Base-by-base conservation (phyloP, 1,140 invertebrate genomes). In the Drosophila funebris region DNA sequence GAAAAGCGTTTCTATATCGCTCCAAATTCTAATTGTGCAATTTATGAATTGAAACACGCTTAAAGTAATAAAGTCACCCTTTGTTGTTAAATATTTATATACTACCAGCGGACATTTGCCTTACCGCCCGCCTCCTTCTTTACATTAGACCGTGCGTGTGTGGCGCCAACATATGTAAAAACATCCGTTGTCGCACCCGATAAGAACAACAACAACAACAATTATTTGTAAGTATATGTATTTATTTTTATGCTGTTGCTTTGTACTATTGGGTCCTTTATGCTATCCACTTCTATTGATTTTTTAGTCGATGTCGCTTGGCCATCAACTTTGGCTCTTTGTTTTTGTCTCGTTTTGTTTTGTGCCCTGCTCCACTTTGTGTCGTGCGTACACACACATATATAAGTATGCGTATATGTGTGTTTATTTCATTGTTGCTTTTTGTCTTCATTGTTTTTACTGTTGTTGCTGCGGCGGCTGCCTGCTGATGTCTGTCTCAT, bases 81-180 rank as follows among this genome's bases (percentile, higher is more conserved):
- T 31, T 50, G 37, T 48, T 71, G 66, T 66, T 39, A 78, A 87
- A 81, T 81, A 81, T 72, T 87, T 78, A 69, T 82, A 85, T 70
- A 84, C 57, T 69, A 67, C 56, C 73, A 69, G 33, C 58, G 56
- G 9, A 31, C 41, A 46, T 41, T 41, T 60, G 36, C 46, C 22
- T 50, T 29, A 29, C 44, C 36, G 31, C 48, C 56, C 9, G 39
- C 63, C 37, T 8, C 31, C 20, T 11, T 31, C 4, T 11, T 31
- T n/a, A 11, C 16, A 13, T 22, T 24, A 36, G 33, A 9, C 18
- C 18, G 13, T 43, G 27, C 41, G 56, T 62, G 52, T 63, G 74
- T 81, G 81, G 81, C 81, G 81, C 82, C 73, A 85, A 75, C 82
- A 71, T 75, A 85, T 85, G 74, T 66, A 85, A 78, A 82, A 78